These are phyloP conservation scores for Epizoanthus scotinus DNA, from an alignment of 92 coral and sea anemone species.

Conservation along the genomic window DNA sequence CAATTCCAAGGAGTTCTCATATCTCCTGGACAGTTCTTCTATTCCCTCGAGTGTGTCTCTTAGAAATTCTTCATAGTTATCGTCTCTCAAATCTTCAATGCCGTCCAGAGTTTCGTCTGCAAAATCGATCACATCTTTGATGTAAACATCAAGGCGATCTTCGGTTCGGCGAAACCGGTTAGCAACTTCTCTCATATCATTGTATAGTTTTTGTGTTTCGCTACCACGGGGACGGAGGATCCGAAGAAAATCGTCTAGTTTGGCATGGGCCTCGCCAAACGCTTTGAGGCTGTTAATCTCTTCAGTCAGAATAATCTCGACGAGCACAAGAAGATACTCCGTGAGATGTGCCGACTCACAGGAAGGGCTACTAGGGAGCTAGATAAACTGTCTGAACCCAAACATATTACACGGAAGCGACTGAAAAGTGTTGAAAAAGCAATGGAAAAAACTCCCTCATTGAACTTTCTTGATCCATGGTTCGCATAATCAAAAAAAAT, in stretches of 20 bases:
- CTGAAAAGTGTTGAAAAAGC: conserved; percentile 11
- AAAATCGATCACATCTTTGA: neutral
- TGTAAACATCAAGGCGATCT: neutral
- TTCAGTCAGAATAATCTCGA: neutral
- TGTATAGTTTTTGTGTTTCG: neutral
- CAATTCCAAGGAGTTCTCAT: neutral
- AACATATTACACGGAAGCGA: neutral
- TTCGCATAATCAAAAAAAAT: no score
- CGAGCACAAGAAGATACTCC: conserved; percentile 2
- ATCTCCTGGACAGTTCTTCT: neutral
- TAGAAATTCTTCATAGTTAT: conserved; percentile 8
- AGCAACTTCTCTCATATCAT: neutral
- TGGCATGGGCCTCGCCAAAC: neutral
- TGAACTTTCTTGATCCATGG: no score
- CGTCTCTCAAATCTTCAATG: conserved; percentile 3
- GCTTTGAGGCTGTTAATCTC: neutral
- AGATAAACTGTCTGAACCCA: neutral
- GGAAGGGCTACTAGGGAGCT: neutral
- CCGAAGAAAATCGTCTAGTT: neutral
- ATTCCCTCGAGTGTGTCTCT: neutral
- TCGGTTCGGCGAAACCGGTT: conserved; percentile 16
- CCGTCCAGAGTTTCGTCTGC: conserved; percentile 11
- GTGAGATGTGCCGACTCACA: neutral
- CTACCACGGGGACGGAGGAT: conserved; percentile 18
- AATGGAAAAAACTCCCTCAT: neutral